Percentiles rank a stretch among this genome's conserved stretches.
Conservation (phyloP, 2,113 vertebrate genomes). For the Felis chaus region DNA sequence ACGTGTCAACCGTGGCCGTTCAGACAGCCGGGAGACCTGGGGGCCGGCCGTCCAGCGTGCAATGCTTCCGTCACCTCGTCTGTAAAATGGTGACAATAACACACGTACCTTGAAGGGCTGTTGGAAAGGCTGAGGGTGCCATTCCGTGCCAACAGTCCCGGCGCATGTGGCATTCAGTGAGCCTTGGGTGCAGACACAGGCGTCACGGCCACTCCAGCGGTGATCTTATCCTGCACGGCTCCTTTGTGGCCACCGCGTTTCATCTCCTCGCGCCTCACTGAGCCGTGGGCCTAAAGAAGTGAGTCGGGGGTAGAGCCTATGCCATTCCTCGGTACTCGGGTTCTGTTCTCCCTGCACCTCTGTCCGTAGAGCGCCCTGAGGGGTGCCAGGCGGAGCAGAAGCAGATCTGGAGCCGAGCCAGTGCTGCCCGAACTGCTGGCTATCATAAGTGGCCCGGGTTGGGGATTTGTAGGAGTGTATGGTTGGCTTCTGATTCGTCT, state of each 20-base stretch:
- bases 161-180: background rate
- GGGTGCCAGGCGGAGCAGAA: background rate
- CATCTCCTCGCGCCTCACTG: background rate
- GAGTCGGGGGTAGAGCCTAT: background rate
- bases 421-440: background rate
- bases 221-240: background rate
- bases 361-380: background rate
- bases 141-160: rapidly evolving
- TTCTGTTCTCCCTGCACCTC: background rate
- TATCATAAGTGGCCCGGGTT: background rate
- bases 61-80: background rate
- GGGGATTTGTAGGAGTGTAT: background rate
- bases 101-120: background rate
- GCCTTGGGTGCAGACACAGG: no score
- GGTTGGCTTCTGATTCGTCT: conserved; percentile 33
- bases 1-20: background rate
- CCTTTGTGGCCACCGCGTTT: background rate
- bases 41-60: background rate
- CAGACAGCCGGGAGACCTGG: background rate
- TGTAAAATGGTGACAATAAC: background rate
- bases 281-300: background rate
- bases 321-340: background rate
- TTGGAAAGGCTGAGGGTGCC: background rate
- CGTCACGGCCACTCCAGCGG: background rate
- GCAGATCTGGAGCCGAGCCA: background rate